Evolutionary conservation across 2,888 invertebrate species (phyloP).

Genomic region (Amblyjoppa proteus): DNA sequence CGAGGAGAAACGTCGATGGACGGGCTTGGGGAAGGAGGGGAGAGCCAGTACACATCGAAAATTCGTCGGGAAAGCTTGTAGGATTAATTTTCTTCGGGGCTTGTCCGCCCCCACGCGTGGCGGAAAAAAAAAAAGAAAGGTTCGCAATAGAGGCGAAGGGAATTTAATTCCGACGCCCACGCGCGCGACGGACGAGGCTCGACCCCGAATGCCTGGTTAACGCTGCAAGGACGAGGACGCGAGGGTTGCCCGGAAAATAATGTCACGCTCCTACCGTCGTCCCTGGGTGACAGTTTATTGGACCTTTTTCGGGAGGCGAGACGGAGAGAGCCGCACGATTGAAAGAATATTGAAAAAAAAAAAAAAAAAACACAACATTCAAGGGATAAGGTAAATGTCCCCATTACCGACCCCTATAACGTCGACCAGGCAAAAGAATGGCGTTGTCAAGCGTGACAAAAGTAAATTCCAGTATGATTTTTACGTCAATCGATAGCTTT

Average conservation of each 20-base stretch:
- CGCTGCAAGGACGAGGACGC: slow-evolving; percentile 10
- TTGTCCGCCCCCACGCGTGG: slow-evolving; percentile 24
- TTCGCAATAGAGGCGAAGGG: slow-evolving; percentile 17
- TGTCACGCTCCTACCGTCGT: not conserved
- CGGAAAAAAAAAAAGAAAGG: not conserved
- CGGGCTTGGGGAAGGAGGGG: not conserved
- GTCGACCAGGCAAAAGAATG: too few species aligned
- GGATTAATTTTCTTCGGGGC: slow-evolving; percentile 10
- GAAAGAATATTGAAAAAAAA: not conserved
- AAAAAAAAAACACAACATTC: too few species aligned
- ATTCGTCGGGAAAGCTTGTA: slow-evolving; percentile 6
- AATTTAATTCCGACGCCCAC: slow-evolving; percentile 46
- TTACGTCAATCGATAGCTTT: too few species aligned
- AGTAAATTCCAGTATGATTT: too few species aligned
- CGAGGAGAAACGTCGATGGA: not conserved
- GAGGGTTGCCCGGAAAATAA: slow-evolving; percentile 5
- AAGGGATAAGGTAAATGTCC: too few species aligned
- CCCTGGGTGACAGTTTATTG: not conserved
- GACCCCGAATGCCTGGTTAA: slow-evolving; percentile 27
- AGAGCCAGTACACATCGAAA: not conserved
- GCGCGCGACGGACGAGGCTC: slow-evolving; percentile 15
- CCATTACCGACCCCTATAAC: too few species aligned
- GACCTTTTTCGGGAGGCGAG: not conserved
- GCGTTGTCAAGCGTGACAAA: too few species aligned
- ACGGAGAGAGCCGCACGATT: not conserved